phyloP scores from a whole-genome alignment of 2,797 vertebrate species.

The Eulemur mongoz region DNA sequence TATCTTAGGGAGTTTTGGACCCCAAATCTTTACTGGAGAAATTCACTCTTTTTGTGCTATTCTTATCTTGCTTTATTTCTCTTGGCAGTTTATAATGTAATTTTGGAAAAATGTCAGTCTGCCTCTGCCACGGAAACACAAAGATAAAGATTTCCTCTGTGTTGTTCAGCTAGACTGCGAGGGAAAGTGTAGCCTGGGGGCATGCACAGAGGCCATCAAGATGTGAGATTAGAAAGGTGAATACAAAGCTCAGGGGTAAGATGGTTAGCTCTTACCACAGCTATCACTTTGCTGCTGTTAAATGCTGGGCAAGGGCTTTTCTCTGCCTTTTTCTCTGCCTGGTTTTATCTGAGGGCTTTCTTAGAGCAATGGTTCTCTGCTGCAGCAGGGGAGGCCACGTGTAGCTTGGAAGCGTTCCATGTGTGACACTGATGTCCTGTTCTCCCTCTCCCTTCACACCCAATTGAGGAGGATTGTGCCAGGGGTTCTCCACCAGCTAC shows the following conservation, averaged over 20 bases:
- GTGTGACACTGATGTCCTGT: neutral
- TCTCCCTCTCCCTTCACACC: neutral
- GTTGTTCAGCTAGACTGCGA: conserved; percentile 12
- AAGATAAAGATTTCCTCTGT: conserved; percentile 24
- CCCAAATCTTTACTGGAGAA: neutral
- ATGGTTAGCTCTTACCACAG: neutral
- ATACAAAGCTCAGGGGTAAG: neutral
- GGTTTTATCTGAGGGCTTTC: neutral
- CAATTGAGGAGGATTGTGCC: neutral
- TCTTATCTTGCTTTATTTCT: conserved; percentile 3
- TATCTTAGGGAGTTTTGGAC: neutral
- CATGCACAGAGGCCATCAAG: neutral
- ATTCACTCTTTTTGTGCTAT: conserved; percentile 15
- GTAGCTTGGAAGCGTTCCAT: neutral
- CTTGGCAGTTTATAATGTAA: neutral
- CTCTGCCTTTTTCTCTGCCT: neutral
- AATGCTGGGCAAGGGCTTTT: conserved; percentile 19
- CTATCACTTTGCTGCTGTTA: neutral
- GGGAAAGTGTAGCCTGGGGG: neutral
- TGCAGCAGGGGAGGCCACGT: neutral
- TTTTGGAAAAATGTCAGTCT: conserved; percentile 28
- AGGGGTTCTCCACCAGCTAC: neutral
- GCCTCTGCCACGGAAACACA: conserved; percentile 41
- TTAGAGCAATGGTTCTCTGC: neutral
- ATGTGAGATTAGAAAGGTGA: neutral